Conservation (phyloP, 2,797 vertebrate genomes). For the Pempheris klunzingeri region DNA sequence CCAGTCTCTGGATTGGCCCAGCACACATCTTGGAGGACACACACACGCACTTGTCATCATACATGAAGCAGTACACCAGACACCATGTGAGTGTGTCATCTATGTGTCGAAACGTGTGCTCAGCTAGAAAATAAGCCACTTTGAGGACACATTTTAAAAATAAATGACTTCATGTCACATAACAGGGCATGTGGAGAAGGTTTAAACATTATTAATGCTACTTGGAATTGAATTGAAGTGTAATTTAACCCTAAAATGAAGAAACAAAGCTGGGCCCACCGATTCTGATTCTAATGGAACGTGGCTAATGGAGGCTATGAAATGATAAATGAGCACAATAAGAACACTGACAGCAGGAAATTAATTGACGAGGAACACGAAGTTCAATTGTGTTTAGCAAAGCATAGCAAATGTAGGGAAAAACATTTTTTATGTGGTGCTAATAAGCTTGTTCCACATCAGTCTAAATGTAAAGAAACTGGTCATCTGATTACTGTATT, state of each 20-base stretch:
- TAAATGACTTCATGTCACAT: not conserved
- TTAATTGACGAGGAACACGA: conserved; percentile 48
- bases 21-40: conserved; percentile 95
- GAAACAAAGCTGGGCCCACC: conserved; percentile 29
- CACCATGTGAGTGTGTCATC: not conserved
- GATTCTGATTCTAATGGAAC: conserved; percentile 52
- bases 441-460: conserved; percentile 3
- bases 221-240: conserved; percentile 23
- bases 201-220: conserved; percentile 29
- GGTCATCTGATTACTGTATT: conserved; percentile 2
- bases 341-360: conserved; percentile 66
- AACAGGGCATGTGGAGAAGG: not conserved
- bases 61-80: not conserved
- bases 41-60: conserved; percentile 57
- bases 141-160: not conserved
- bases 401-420: conserved; percentile 37
- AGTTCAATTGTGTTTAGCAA: conserved; percentile 37
- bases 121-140: conserved; percentile 10
- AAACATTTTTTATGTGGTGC: conserved; percentile 19
- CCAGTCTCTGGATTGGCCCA: conserved; percentile 96
- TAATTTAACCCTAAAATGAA: conserved; percentile 39
- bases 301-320: conserved; percentile 61
- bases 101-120: not conserved
- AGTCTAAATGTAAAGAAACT: conserved; percentile 27
- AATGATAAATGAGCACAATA: conserved; percentile 63